phyloP scores from a whole-genome alignment of 2,797 vertebrate genomes.

The Silurus lanzhouensis region DNA sequence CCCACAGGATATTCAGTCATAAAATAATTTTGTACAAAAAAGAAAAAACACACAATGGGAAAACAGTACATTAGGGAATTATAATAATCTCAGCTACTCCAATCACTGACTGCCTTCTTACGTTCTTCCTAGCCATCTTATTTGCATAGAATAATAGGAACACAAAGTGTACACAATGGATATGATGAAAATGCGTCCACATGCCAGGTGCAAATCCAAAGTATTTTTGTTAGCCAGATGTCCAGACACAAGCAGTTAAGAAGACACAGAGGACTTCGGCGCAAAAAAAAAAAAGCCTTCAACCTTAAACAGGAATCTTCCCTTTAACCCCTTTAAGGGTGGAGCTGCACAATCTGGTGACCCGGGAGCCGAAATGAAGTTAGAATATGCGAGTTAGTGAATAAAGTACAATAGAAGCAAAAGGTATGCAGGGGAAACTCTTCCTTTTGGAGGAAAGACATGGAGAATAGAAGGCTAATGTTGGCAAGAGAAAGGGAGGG shows the following conservation, averaged over 20 bases:
- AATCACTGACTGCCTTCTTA: not conserved
- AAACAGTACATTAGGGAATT: not conserved
- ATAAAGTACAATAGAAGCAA: not conserved
- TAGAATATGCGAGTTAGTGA: not conserved
- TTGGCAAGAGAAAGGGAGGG: constrained; percentile 35
- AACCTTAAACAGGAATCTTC: not conserved
- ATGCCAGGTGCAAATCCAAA: not conserved
- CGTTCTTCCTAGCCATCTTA: not conserved
- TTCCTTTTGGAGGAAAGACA: not conserved
- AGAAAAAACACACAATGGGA: not conserved
- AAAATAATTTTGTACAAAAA: not conserved
- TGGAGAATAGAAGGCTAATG: constrained; percentile 28
- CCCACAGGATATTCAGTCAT: not conserved
- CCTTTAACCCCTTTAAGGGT: not conserved
- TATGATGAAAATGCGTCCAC: not conserved
- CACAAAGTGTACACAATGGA: not conserved
- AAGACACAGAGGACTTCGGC: not conserved
- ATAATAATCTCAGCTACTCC: not conserved
- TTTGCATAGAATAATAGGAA: constrained; percentile 5
- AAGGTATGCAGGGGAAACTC: not conserved
- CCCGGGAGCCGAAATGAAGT: not conserved
- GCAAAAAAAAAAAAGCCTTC: not conserved
- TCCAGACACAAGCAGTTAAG: not conserved
- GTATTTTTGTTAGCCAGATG: not conserved
- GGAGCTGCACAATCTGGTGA: not conserved